Conservation (phyloP, 2,113 vertebrate species). For the Podarcis muralis region DNA sequence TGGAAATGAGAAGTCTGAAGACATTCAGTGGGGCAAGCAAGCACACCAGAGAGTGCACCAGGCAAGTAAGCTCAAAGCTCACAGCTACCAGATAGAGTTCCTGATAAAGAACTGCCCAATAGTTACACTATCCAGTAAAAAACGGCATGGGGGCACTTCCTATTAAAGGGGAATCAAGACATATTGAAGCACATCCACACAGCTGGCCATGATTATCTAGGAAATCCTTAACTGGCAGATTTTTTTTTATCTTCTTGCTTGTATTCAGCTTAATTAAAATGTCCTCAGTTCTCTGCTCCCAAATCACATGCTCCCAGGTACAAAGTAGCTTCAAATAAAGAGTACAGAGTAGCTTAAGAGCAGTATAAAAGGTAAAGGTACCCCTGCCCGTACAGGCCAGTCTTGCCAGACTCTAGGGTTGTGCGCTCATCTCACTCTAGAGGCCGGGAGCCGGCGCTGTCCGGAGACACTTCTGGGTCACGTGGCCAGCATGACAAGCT, state of each 20-base stretch:
- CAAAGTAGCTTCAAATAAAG: neutral
- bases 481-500: too few relatives aligned
- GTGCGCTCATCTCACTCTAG: too few relatives aligned
- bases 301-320: neutral
- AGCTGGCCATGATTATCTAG: neutral
- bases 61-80: neutral
- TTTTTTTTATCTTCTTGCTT: neutral
- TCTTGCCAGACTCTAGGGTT: too few relatives aligned
- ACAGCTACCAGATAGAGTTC: neutral
- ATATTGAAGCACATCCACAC: neutral
- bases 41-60: neutral
- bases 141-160: neutral
- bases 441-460: too few relatives aligned
- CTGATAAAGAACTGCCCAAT: neutral
- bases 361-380: too few relatives aligned
- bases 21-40: neutral
- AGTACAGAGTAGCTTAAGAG: neutral
- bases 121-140: neutral
- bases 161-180: too few relatives aligned
- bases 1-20: neutral
- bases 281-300: neutral
- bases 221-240: neutral
- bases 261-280: neutral
- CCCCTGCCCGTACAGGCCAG: too few relatives aligned
- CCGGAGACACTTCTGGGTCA: too few relatives aligned